Evolutionary conservation across 2,113 vertebrate genomes (phyloP), one percentile per base, ranked within the genome.

Genomic region (Ptilorrhoa leucosticta): DNA sequence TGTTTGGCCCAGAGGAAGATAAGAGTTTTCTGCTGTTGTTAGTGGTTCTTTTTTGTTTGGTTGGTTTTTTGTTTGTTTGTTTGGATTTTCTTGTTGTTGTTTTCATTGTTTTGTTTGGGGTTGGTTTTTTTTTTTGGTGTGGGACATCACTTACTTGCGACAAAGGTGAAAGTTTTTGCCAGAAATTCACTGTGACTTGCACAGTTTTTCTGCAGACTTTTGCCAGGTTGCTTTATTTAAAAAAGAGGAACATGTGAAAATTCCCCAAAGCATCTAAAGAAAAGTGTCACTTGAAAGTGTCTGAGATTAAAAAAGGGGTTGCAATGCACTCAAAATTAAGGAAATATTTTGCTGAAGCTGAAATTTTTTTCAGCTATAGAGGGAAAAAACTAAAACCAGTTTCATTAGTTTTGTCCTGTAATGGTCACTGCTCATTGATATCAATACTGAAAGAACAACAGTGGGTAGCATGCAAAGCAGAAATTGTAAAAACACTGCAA

Each of bases 331-430:
- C 39, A 39, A 71, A 93, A 30, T 9, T 39, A 69, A 79, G 16
- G 40, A 75, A 92, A 42, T 66, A 14, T 39, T 85, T 87, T 76
- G 9, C 19, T 85, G 35, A 19, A 88, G 19, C 40, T 75, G 35
- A 31, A 1, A 1, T 13, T 48, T 75, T 45, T 47, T 90, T 68
- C 22, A 48, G 8, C 7, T 78, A 30, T 13, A 31, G 6, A 27
- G 20, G 13, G 2, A 16, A 6, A 22, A 53, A 39, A 4, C 0
- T 2, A 10, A 37, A 73, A 10, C 1, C 5, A 21, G 1, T 68
- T 78, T n/a, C 7, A 16, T 27, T 44, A 8, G 1, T 23, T 82
- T 82, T 71, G 15, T 75, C 40, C 35, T 78, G 7, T 54, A 40
- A 54, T n/a, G 19, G 20, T 58, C 63, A 44, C 20, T n/a, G 14